phyloP scores from a whole-genome alignment of 2,113 vertebrate species.

The Suncus etruscus region DNA sequence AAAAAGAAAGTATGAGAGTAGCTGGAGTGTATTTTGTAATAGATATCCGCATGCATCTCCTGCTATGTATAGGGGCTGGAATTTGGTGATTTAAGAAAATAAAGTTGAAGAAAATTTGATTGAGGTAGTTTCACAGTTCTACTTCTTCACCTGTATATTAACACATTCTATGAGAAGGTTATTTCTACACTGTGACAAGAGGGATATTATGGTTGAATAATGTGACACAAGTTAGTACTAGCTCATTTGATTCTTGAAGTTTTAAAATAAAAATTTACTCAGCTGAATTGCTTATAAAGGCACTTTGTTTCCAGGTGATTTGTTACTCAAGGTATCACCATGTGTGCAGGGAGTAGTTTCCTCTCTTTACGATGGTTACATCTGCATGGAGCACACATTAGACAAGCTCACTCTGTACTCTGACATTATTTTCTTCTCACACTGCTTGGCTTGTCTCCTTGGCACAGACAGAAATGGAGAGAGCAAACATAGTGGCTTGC shows the following conservation, averaged over 20 bases:
- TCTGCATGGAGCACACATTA: neutral
- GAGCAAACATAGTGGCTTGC: constrained; percentile 59
- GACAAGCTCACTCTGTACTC: constrained; percentile 57
- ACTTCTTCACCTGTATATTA: neutral
- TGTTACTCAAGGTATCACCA: constrained; percentile 19
- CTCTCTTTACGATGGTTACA: neutral
- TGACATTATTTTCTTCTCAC: constrained; percentile 44
- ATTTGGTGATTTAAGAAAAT: neutral
- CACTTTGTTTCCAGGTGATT: constrained; percentile 44
- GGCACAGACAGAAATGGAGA: constrained; percentile 59
- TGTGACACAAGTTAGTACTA: neutral
- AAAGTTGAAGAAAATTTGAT: neutral
- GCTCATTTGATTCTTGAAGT: constrained; percentile 47
- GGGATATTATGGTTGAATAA: neutral
- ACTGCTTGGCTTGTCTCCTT: constrained; percentile 53
- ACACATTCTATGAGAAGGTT: neutral
- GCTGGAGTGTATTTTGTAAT: no score
- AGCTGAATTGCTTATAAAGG: constrained; percentile 51
- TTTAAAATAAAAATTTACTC: constrained; percentile 64
- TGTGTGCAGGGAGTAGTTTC: constrained; percentile 1
- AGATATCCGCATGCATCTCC: no score
- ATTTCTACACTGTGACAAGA: neutral
- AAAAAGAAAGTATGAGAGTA: no score
- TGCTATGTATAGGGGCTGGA: neutral
- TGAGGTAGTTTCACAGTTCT: neutral